Conservation (phyloP, 2,888 invertebrate genomes). For the Ceriagrion tenellum region DNA sequence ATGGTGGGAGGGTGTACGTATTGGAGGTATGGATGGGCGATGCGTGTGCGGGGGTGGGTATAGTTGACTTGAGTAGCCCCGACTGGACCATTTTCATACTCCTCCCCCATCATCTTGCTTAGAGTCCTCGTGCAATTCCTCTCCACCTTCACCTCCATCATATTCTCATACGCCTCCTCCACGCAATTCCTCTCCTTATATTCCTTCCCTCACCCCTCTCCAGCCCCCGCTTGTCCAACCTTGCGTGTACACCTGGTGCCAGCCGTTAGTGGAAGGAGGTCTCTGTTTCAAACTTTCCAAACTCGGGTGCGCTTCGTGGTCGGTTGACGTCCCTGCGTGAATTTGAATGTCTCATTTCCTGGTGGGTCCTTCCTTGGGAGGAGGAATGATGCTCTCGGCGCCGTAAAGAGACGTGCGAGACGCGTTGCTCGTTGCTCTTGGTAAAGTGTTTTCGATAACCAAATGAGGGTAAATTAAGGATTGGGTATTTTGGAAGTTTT, state of each 20-base stretch:
- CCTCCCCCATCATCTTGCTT: not conserved
- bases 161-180: slow-evolving; percentile 18
- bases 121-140: not conserved
- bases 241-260: slow-evolving; percentile 17
- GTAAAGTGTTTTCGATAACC: not conserved
- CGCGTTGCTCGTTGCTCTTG: not conserved
- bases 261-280: not conserved
- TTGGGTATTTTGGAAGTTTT: not conserved
- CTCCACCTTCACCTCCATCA: not conserved
- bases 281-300: slow-evolving; percentile 9
- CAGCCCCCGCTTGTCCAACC: not conserved
- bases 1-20: not conserved
- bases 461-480: not conserved
- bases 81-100: slow-evolving; percentile 11
- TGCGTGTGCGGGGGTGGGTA: not conserved
- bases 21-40: not conserved
- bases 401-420: not conserved
- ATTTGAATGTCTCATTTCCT: slow-evolving; percentile 38
- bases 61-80: slow-evolving; percentile 29
- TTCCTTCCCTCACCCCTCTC: not conserved
- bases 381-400: not conserved
- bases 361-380: not conserved
- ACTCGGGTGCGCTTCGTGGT: not conserved
- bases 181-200: not conserved
- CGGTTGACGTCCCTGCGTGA: slow-evolving; percentile 30